Evolutionary conservation across 2,888 invertebrate genomes (phyloP).

Genomic region (Pyrochroa serraticornis): DNA sequence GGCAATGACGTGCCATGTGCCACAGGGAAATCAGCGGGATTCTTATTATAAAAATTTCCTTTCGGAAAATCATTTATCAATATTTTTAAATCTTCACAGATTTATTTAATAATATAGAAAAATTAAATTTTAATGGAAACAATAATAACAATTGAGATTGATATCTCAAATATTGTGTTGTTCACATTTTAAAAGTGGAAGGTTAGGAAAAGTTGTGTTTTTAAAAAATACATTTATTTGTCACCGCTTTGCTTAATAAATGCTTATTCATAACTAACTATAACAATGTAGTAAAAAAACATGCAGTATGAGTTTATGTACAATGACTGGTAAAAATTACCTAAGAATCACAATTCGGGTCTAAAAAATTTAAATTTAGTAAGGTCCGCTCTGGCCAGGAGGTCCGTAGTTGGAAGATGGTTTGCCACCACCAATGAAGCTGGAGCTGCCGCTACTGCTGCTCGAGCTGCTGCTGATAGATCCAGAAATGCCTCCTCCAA

Average conservation of each 20-base stretch:
- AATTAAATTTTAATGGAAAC: no score
- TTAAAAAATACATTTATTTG: slow-evolving; percentile 38
- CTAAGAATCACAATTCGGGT: slow-evolving; percentile 28
- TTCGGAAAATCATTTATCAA: no score
- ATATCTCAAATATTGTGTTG: no score
- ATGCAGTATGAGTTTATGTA: slow-evolving; percentile 32
- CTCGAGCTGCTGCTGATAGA: slow-evolving; percentile 35
- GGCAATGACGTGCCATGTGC: no score
- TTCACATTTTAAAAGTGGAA: no score
- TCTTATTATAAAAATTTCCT: no score
- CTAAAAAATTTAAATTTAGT: slow-evolving; percentile 39
- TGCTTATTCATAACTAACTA: slow-evolving; percentile 9
- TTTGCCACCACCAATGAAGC: slow-evolving; percentile 54
- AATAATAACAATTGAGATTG: no score
- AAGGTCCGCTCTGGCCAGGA: slow-evolving; percentile 56
- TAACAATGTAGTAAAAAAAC: slow-evolving; percentile 18
- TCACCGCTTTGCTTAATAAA: slow-evolving; percentile 40
- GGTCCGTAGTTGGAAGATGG: slow-evolving; percentile 52
- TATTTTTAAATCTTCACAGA: no score
- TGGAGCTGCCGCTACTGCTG: slow-evolving; percentile 45
- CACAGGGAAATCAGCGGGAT: no score
- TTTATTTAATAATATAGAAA: no score
- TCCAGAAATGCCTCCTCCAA: slow-evolving; percentile 32
- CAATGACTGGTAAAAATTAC: slow-evolving; percentile 28
- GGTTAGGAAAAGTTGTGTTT: neutral